A percentile compares a stretch with the other conserved stretches of the same genome.
Evolutionary conservation across 2,888 invertebrate species (phyloP).

Genomic region (Slavum lentiscoides): DNA sequence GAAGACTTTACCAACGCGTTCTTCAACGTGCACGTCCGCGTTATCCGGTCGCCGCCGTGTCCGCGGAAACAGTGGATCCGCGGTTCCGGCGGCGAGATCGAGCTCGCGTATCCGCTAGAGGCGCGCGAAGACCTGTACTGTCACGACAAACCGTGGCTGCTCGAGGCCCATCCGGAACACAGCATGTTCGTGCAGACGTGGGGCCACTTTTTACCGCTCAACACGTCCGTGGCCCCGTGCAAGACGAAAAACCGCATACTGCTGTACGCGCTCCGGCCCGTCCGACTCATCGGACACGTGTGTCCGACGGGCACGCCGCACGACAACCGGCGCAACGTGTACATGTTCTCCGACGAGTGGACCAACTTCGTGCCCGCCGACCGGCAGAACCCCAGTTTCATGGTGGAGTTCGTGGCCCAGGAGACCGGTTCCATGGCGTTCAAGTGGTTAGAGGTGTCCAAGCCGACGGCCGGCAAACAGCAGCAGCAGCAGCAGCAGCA

Average conservation of each 20-base stretch:
- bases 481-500: no score
- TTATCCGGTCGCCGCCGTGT: constrained; percentile 67
- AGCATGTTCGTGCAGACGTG: constrained; percentile 81
- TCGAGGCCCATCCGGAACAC: constrained; percentile 77
- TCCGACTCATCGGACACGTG: constrained; percentile 67
- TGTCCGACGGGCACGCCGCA: constrained; percentile 75
- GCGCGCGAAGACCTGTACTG: constrained; percentile 69
- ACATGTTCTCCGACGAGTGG: constrained; percentile 83
- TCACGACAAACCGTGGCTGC: constrained; percentile 77
- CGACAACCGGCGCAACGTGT: constrained; percentile 70
- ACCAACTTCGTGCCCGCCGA: constrained; percentile 61
- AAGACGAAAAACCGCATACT: constrained; percentile 78
- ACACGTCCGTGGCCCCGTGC: constrained; percentile 66
- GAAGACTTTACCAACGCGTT: constrained; percentile 82
- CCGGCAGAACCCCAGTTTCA: constrained; percentile 63
- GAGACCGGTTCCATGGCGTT: constrained; percentile 70
- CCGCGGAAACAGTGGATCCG: constrained; percentile 68
- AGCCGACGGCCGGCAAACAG: constrained; percentile 7
- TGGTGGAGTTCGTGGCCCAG: constrained; percentile 78
- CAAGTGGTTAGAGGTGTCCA: constrained; percentile 80
- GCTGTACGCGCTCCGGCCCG: constrained; percentile 64
- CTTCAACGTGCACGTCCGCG: constrained; percentile 72
- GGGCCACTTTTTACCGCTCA: constrained; percentile 74
- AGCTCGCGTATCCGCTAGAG: constrained; percentile 68
- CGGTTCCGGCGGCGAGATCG: constrained; percentile 68